Conservation (phyloP, 1,140 invertebrate genomes). For the Cydia fagiglandana region DNA sequence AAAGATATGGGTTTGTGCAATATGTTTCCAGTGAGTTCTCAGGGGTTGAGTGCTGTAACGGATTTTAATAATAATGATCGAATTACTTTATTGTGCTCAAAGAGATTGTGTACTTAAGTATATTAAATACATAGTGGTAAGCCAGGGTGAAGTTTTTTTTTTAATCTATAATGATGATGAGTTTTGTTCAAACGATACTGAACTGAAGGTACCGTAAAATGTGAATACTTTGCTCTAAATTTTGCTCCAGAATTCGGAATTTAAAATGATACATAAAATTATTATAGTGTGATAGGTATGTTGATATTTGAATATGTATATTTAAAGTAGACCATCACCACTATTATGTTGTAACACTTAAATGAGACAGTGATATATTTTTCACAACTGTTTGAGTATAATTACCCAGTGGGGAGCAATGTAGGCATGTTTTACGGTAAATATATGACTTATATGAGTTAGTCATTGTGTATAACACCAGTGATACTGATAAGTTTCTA, state of each 20-base stretch:
- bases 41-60: background rate
- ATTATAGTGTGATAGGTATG: too few relatives aligned
- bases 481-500: background rate
- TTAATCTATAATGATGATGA: slow-evolving; percentile 36
- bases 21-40: slow-evolving; percentile 8
- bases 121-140: slow-evolving; percentile 32
- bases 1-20: slow-evolving; percentile 3
- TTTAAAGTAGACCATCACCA: too few relatives aligned
- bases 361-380: too few relatives aligned
- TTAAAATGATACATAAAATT: too few relatives aligned
- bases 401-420: too few relatives aligned
- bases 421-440: background rate
- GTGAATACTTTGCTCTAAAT: too few relatives aligned
- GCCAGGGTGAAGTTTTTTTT: slow-evolving; percentile 43
- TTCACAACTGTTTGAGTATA: too few relatives aligned
- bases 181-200: background rate
- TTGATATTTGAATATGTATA: too few relatives aligned
- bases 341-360: too few relatives aligned
- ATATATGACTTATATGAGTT: background rate
- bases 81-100: slow-evolving; percentile 25
- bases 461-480: slow-evolving; percentile 16
- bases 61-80: background rate
- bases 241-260: too few relatives aligned
- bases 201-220: background rate
- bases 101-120: slow-evolving; percentile 26